A percentile compares a stretch with the other conserved stretches of the same genome.
Evolutionary conservation across 1,140 invertebrate species (phyloP).

Genomic region (Philopotamus ludificatus): DNA sequence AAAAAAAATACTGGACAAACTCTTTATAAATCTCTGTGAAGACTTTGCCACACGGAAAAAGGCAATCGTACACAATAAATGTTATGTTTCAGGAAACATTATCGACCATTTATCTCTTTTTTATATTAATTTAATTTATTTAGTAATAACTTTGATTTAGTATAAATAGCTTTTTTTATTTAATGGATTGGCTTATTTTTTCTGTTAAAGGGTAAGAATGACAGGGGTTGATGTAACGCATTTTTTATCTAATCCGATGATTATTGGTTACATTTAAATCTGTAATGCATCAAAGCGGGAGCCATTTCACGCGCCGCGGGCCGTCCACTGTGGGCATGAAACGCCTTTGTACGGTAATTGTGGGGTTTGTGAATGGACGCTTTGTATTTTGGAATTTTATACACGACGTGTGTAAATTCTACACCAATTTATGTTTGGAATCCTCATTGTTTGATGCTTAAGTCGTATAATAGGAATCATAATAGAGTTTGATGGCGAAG

Average conservation of each 20-base stretch:
- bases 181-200: too few species aligned
- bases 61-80: conserved; percentile 7
- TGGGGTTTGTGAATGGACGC: not conserved
- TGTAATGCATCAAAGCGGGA: not conserved
- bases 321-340: conserved; percentile 1
- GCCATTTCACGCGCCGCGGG: conserved; percentile 16
- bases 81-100: not conserved
- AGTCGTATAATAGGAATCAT: too few species aligned
- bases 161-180: too few species aligned
- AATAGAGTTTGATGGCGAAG: too few species aligned
- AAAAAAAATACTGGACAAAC: not conserved
- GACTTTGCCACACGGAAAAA: conserved; percentile 2
- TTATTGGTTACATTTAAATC: conserved; percentile 12
- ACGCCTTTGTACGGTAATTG: conserved; percentile 6
- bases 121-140: too few species aligned
- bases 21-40: not conserved
- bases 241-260: conserved; percentile 25
- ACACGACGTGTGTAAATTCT: not conserved
- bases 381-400: not conserved
- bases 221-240: conserved; percentile 10
- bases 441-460: too few species aligned
- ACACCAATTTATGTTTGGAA: too few species aligned
- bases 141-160: too few species aligned
- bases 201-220: conserved; percentile 1
- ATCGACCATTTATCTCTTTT: not conserved